A percentile compares a stretch with the other conserved stretches of the same genome.
These are phyloP conservation scores for Drosophila littoralis DNA, from an alignment of 1,140 invertebrate species.

Conservation along the genomic window DNA sequence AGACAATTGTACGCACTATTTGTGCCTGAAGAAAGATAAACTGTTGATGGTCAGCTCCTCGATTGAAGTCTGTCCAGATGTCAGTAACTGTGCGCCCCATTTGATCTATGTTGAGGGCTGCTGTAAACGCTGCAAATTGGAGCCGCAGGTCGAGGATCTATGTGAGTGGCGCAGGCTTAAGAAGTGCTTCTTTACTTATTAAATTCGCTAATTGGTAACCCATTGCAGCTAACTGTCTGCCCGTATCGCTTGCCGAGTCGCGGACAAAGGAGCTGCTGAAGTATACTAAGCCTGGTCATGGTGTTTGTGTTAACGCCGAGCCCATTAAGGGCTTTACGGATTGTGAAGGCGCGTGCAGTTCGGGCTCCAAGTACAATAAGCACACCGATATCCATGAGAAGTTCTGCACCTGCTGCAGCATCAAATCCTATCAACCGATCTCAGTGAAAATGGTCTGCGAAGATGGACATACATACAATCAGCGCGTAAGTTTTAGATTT, in stretches of 20 bases:
- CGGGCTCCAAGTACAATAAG: constrained; percentile 87
- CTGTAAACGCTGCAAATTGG: constrained; percentile 87
- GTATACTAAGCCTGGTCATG: constrained; percentile 84
- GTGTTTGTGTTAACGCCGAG: constrained; percentile 87
- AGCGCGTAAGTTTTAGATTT: constrained; percentile 48
- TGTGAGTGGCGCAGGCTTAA: constrained; percentile 51
- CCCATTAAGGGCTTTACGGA: constrained; percentile 87
- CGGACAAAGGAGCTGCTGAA: constrained; percentile 86
- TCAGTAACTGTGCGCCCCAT: constrained; percentile 86
- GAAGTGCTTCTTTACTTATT: neutral
- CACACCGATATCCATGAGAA: constrained; percentile 72
- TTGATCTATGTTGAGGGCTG: constrained; percentile 86
- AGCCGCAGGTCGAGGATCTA: constrained; percentile 82
- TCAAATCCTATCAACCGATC: constrained; percentile 69
- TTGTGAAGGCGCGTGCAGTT: constrained; percentile 88
- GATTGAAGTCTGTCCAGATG: constrained; percentile 86
- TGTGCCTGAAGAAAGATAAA: constrained; percentile 64
- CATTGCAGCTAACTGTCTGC: constrained; percentile 86
- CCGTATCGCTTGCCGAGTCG: constrained; percentile 85
- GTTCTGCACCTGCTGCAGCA: constrained; percentile 79
- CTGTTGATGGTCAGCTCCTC: constrained; percentile 85
- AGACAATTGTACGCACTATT: constrained; percentile 88
- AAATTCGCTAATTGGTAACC: neutral
- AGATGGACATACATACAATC: constrained; percentile 64
- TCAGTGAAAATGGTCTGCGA: constrained; percentile 74